Evolutionary conservation across 2,113 vertebrate species (phyloP).

Genomic region (Salvelinus alpinus): DNA sequence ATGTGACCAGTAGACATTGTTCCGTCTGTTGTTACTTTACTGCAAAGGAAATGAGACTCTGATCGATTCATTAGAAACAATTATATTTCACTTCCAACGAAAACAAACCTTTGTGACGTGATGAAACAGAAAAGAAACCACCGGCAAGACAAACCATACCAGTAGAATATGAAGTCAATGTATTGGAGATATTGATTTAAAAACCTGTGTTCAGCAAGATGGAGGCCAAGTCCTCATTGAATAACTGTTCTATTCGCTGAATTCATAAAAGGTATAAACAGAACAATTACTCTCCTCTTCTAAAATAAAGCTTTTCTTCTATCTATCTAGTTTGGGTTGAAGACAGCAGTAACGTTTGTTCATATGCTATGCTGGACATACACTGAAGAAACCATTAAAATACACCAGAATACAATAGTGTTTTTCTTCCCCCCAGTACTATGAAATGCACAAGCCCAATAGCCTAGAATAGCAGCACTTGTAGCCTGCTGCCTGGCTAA

Average conservation of each 20-base stretch:
- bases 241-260: neutral
- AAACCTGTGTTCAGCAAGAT: neutral
- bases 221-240: neutral
- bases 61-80: neutral
- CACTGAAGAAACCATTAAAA: too few species aligned
- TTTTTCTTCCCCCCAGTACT: too few species aligned
- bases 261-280: too few species aligned
- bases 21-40: neutral
- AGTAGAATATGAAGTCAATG: neutral
- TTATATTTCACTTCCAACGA: neutral
- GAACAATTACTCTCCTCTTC: too few species aligned
- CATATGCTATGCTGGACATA: too few species aligned
- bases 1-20: neutral
- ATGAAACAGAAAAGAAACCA: neutral
- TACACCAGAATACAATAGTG: too few species aligned
- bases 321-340: neutral
- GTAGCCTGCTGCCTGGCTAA: too few species aligned
- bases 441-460: neutral
- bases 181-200: neutral
- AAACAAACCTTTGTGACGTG: neutral
- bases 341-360: neutral
- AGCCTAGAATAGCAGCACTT: neutral
- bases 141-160: neutral
- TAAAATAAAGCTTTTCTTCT: neutral
- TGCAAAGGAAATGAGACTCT: neutral